Evolutionary conservation across 2,113 vertebrate species (phyloP), one percentile per base, ranked within the genome.

Genomic region (Aythya baeri): DNA sequence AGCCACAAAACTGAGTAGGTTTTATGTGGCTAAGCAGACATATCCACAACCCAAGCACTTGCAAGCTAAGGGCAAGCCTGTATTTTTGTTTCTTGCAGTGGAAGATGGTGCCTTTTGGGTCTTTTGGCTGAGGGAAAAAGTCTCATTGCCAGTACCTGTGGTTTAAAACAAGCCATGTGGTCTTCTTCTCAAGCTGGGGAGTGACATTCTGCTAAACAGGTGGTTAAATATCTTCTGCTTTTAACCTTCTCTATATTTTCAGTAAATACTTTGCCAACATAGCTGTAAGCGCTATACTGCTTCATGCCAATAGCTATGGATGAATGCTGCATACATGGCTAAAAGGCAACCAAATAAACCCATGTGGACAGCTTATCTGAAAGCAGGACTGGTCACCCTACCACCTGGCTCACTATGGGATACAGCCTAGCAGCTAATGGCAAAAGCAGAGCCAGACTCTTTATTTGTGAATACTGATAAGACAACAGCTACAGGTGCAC

Each of bases 241-340:
- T 86, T 89, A 44, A 57, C 7, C 29, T 86, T 68, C 90, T 90
- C 55, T 29, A 80, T 21, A 44, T 49, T 89, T 61, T 77, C 67
- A n/a, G 34, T 44, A 32, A 36, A 11, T 49, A 61, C 25, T 73
- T 50, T 92, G 70, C 58, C 54, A 38, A 21, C 46, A 61, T 34
- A 63, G 68, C 61, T 77, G 8, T 34, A 80, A 66, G 46, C 63
- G 31, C 21, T 74, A 23, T 5, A 29, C 17, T 58, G 82, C 44
- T 61, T 78, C 41, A 43, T 63, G 36, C 13, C 77, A 87, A 54
- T 15, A 73, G 27, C 44, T 74, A 46, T 26, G 81, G 73, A 71
- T 26, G 31, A 88, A n/a, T 38, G 44, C 26, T 71, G 57, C 67
- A 18, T 3, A 27, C 59, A 80, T 20, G 16, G 21, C 54, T 34